Evolutionary conservation across 2,797 vertebrate genomes (phyloP).

Genomic region (Malacoraja senta): DNA sequence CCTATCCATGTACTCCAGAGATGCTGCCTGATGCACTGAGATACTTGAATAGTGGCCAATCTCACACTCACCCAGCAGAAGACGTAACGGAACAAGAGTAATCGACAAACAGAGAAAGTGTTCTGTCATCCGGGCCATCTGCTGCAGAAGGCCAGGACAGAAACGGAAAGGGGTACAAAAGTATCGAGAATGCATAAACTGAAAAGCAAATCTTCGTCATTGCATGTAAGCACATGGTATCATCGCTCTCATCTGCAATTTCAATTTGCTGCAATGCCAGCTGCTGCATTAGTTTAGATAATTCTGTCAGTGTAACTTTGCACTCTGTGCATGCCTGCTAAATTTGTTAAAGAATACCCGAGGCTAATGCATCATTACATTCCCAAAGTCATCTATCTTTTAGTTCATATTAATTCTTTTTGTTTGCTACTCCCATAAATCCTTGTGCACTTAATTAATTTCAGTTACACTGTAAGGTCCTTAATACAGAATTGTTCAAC

Average conservation of each 20-base stretch:
- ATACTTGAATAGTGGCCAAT: not conserved
- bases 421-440: slow-evolving; percentile 96
- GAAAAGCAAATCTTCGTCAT: not conserved
- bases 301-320: slow-evolving; percentile 63
- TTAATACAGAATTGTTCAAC: slow-evolving; percentile 98
- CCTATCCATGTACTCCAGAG: too few relatives aligned
- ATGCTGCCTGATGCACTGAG: too few relatives aligned
- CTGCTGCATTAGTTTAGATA: slow-evolving; percentile 66
- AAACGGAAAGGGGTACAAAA: not conserved
- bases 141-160: not conserved
- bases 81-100: not conserved
- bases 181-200: not conserved
- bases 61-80: not conserved
- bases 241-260: slow-evolving; percentile 46
- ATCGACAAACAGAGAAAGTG: not conserved
- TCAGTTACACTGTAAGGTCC: slow-evolving; percentile 87
- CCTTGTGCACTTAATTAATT: slow-evolving; percentile 99
- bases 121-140: not conserved
- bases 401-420: slow-evolving; percentile 93
- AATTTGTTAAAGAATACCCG: slow-evolving; percentile 87
- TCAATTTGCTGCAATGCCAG: slow-evolving; percentile 57
- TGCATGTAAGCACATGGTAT: not conserved
- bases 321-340: slow-evolving; percentile 66
- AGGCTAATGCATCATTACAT: slow-evolving; percentile 91
- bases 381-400: slow-evolving; percentile 97